A percentile compares a stretch with the other conserved stretches of the same genome.
phyloP scores from a whole-genome alignment of 2,113 vertebrate species.

The Cyanistes caeruleus region DNA sequence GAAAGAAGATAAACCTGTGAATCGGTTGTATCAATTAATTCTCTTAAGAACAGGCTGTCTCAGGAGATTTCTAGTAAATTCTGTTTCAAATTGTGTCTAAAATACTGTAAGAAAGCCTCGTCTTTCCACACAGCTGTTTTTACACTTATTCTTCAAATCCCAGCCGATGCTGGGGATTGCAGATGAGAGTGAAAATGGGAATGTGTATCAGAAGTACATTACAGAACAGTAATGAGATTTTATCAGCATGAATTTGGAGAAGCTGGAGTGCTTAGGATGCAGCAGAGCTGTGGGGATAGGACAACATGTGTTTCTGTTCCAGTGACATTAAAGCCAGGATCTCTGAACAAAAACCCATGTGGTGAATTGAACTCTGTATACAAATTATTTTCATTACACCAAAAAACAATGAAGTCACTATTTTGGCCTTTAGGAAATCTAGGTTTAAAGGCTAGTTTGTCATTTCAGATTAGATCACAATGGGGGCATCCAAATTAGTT shows the following conservation, averaged over 20 bases:
- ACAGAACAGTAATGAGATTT: constrained; percentile 45
- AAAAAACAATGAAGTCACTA: not conserved
- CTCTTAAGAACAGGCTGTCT: not conserved
- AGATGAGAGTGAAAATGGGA: not conserved
- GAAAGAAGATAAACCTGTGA: not conserved
- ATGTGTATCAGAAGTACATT: constrained; percentile 5
- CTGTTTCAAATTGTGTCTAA: not conserved
- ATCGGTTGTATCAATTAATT: not conserved
- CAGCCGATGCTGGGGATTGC: not conserved
- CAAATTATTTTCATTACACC: not conserved
- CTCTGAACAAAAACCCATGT: not conserved
- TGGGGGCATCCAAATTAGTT: not conserved
- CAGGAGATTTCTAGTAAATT: not conserved
- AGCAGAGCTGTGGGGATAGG: not conserved
- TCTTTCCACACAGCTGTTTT: constrained; percentile 4
- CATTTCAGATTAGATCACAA: not conserved
- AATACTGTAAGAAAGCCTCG: not conserved
- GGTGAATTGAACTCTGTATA: not conserved
- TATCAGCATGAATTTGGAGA: constrained; percentile 30
- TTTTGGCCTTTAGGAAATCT: not conserved
- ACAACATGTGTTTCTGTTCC: constrained; percentile 2
- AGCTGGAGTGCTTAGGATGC: not conserved
- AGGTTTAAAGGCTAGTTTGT: not conserved
- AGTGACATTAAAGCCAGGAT: not conserved
- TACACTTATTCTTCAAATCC: not conserved